A percentile compares a stretch with the other conserved stretches of the same genome.
Evolutionary conservation across 2,797 vertebrate species (phyloP).

Genomic region (Sus cebifrons): DNA sequence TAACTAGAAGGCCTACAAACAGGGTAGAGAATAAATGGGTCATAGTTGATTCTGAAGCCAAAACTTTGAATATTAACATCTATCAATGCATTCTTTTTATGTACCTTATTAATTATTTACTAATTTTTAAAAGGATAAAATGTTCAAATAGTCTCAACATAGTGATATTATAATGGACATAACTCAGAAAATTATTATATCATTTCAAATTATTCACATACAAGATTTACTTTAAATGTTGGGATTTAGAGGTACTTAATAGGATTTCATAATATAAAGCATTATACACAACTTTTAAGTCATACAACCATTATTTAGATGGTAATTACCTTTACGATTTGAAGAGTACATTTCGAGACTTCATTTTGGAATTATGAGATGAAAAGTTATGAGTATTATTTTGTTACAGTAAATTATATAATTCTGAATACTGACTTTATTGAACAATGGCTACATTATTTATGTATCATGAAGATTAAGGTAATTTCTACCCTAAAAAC

Average conservation of each 20-base stretch:
- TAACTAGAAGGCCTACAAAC: neutral
- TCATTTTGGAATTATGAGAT: conserved; percentile 29
- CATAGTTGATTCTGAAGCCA: neutral
- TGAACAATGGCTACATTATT: neutral
- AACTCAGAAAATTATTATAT: neutral
- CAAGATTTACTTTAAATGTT: conserved; percentile 16
- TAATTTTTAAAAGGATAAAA: neutral
- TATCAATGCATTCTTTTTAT: neutral
- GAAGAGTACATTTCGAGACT: neutral
- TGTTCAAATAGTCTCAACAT: conserved; percentile 3
- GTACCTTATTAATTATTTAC: neutral
- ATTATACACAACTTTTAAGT: conserved; percentile 4
- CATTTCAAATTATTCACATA: neutral
- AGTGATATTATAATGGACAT: neutral
- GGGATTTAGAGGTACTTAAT: neutral
- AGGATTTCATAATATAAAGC: neutral
- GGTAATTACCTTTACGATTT: neutral
- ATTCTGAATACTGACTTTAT: conserved; percentile 13
- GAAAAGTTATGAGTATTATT: neutral
- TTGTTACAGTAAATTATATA: neutral
- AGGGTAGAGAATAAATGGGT: neutral
- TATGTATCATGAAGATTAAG: conserved; percentile 7
- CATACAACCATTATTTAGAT: neutral
- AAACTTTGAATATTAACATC: neutral
- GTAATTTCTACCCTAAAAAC: neutral